phyloP scores from a whole-genome alignment of 1,140 invertebrate genomes.

The Eufriesea mexicana region DNA sequence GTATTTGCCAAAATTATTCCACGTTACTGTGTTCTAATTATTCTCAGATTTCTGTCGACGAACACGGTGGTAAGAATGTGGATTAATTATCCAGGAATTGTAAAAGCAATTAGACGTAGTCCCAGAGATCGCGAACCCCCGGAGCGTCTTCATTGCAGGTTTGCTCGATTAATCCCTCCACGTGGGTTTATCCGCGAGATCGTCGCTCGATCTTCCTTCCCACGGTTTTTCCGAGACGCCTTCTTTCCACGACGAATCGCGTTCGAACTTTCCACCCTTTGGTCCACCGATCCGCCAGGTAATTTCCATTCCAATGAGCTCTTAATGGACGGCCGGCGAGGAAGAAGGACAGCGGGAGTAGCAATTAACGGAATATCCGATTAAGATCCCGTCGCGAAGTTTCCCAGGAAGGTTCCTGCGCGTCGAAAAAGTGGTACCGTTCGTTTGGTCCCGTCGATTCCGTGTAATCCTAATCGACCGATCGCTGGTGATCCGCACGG shows the following conservation, averaged over 20 bases:
- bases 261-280: not conserved
- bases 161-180: too few species aligned
- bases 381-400: constrained; percentile 7
- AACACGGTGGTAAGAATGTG: too few species aligned
- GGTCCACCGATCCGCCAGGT: not conserved
- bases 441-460: not conserved
- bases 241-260: not conserved
- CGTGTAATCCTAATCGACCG: constrained; percentile 9
- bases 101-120: too few species aligned
- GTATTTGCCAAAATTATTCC: too few species aligned
- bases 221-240: not conserved
- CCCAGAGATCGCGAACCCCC: too few species aligned
- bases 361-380: constrained; percentile 35
- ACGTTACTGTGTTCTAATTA: too few species aligned
- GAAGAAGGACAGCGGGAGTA: not conserved
- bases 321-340: not conserved
- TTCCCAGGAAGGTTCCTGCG: not conserved
- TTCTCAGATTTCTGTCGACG: too few species aligned
- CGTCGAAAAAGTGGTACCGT: constrained; percentile 8
- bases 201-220: too few species aligned
- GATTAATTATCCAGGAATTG: too few species aligned
- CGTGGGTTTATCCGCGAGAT: too few species aligned
- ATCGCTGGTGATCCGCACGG: not conserved
- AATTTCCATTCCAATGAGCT: not conserved
- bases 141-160: too few species aligned